A percentile compares a stretch with the other conserved stretches of the same genome.
Conservation (phyloP, 2,888 invertebrate genomes). For the Melinaea marsaeus region DNA sequence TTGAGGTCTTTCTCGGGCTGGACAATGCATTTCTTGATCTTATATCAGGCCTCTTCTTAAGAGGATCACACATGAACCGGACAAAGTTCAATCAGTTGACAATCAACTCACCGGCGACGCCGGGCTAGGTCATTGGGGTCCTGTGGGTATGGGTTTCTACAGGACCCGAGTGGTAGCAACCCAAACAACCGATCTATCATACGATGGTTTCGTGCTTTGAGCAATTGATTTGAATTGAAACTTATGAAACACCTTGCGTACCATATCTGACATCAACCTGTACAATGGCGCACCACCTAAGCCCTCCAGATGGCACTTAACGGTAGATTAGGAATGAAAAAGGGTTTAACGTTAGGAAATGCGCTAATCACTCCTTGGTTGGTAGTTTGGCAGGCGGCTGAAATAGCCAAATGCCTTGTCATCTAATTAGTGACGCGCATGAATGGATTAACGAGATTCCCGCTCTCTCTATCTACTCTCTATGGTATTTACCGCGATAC, state of each 20-base stretch:
- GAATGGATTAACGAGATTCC: constrained; percentile 81
- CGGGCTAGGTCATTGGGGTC: neutral
- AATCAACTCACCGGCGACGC: neutral
- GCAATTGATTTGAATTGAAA: too few relatives aligned
- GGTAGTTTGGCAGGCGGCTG: neutral
- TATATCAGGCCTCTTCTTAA: constrained; percentile 14
- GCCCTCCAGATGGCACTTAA: neutral
- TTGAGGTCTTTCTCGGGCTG: constrained; percentile 17
- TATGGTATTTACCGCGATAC: too few relatives aligned
- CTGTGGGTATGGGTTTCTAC: constrained; percentile 16
- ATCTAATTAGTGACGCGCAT: constrained; percentile 80
- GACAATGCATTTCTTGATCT: neutral
- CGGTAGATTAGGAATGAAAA: neutral
- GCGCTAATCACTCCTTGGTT: neutral
- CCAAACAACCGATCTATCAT: neutral
- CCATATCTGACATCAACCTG: constrained; percentile 12
- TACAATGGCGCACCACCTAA: constrained; percentile 2
- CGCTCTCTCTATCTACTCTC: constrained; percentile 44
- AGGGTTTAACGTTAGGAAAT: neutral
- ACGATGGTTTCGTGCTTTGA: neutral
- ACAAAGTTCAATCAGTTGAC: constrained; percentile 27
- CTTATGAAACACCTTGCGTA: neutral
- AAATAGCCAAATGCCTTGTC: constrained; percentile 78
- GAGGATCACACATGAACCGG: constrained; percentile 31
- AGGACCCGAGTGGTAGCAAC: constrained; percentile 7